A percentile compares a stretch with the other conserved stretches of the same genome.
Evolutionary conservation across 53 echinoderm and acorn worm species (phyloP).

Genomic region (Glandiceps talaboti): DNA sequence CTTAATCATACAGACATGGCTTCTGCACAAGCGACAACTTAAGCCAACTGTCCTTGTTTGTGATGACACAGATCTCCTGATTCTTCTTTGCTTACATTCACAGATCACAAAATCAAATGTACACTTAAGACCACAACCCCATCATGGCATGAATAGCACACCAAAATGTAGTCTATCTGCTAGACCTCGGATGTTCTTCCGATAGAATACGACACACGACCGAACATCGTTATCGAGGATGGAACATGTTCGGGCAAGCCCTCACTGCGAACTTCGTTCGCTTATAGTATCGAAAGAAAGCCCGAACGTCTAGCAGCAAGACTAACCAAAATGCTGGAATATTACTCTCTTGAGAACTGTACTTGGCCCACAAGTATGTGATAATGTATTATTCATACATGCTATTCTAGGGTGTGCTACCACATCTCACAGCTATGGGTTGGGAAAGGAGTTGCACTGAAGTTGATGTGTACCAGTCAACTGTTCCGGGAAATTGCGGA

Average conservation of each 20-base stretch:
- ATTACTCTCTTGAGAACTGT: constrained; percentile 10
- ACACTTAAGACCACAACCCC: constrained; percentile 34
- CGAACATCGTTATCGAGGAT: too few species aligned
- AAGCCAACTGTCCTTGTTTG: too few species aligned
- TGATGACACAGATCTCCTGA: constrained; percentile 39
- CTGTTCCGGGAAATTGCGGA: constrained; percentile 38
- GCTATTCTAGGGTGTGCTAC: constrained; percentile 46
- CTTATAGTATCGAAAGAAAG: too few species aligned
- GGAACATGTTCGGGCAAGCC: too few species aligned
- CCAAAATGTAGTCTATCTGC: too few species aligned
- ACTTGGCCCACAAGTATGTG: constrained; percentile 27
- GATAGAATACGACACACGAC: too few species aligned
- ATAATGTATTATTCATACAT: constrained; percentile 38
- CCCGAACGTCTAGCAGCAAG: too few species aligned
- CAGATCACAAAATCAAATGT: background rate
- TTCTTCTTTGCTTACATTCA: constrained; percentile 32
- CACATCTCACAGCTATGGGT: constrained; percentile 40
- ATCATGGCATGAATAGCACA: constrained; percentile 4
- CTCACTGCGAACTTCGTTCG: too few species aligned
- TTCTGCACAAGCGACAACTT: too few species aligned
- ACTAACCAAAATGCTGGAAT: constrained; percentile 44
- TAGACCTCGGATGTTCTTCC: too few species aligned
- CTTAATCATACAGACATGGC: too few species aligned
- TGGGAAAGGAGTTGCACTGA: constrained; percentile 41
- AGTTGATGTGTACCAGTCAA: constrained; percentile 19